Base-by-base conservation (phyloP, 2,888 invertebrate genomes). In the Blastobasis lacticolella region DNA sequence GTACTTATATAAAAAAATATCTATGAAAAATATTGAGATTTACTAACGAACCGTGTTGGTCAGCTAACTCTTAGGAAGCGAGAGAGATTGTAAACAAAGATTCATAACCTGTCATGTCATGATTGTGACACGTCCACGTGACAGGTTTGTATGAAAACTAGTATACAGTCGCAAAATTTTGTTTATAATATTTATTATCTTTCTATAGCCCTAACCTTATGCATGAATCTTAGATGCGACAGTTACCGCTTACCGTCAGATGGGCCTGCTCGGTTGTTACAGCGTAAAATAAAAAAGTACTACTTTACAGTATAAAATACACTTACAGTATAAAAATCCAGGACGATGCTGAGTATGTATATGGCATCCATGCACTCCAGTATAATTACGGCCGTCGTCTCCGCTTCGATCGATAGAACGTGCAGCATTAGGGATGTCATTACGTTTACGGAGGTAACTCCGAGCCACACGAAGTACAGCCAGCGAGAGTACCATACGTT, bases 291-390 rank as follows among this genome's bases (percentile, higher is more conserved):
- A 40, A 9, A 4, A 40, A 40, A 40, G 6, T 9, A 9, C 4
- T 40, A 23, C 23, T 23, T 23, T 23, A 23, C 23, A 23, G 23
- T 40, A 40, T 8, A 40, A 40, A 40, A 8, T 40, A 36, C 38
- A 37, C n/a, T 43, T 37, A 49, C 49, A 43, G 49, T 43, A n/a
- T 10, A 49, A n/a, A 43, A 49, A n/a, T 49, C 43, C 5, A 38
- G 10, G 4, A 49, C n/a, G 23, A 49, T 5, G n/a, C 44, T n/a
- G 7, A 37, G 2, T 1, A 49, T 2, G 5, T 43, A 10, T 5
- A 44, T 6, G 36, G 37, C 9, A 10, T 49, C 49, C 37, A 43
- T 5, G 5, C 36, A 9, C 3, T 9, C 37, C 10, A 44, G n/a
- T 6, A n/a, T 4, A 23, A 8, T n/a, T 37, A 23, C 6, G 6